These are phyloP conservation scores for Edolisoma coerulescens DNA, from an alignment of 2,113 vertebrate genomes.

Conservation along the genomic window DNA sequence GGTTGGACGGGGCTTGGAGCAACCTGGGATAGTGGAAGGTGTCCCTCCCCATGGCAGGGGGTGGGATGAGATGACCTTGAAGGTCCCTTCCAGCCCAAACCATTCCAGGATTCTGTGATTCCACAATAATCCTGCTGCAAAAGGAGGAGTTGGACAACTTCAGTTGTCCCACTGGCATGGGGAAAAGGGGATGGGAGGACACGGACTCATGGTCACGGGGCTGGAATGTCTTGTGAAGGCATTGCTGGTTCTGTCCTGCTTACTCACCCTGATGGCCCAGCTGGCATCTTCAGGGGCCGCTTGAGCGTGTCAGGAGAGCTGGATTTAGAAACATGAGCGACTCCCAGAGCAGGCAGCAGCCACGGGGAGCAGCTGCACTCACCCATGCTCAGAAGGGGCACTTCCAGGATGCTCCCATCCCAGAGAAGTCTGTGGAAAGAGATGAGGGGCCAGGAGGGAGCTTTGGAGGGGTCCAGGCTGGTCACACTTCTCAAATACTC, in stretches of 20 bases:
- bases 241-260: neutral
- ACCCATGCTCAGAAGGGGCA: neutral
- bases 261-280: neutral
- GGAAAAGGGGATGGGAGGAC: neutral
- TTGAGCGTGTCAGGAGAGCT: neutral
- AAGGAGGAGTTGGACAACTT: neutral
- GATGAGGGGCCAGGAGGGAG: neutral
- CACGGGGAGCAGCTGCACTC: neutral
- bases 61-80: too few relatives aligned
- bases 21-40: fast-evolving
- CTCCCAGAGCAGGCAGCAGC: neutral
- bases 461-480: neutral
- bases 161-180: neutral
- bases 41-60: too few relatives aligned
- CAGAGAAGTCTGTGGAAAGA: neutral
- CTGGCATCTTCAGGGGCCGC: neutral
- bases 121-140: fast-evolving
- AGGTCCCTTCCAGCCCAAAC: neutral
- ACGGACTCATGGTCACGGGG: fast-evolving
- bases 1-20: neutral
- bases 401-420: neutral
- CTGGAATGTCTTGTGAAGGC: neutral
- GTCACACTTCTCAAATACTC: neutral
- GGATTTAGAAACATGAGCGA: neutral
- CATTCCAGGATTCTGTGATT: too few relatives aligned